Conservation (phyloP, 2,797 vertebrate species). For the Atherinosoma microstoma region DNA sequence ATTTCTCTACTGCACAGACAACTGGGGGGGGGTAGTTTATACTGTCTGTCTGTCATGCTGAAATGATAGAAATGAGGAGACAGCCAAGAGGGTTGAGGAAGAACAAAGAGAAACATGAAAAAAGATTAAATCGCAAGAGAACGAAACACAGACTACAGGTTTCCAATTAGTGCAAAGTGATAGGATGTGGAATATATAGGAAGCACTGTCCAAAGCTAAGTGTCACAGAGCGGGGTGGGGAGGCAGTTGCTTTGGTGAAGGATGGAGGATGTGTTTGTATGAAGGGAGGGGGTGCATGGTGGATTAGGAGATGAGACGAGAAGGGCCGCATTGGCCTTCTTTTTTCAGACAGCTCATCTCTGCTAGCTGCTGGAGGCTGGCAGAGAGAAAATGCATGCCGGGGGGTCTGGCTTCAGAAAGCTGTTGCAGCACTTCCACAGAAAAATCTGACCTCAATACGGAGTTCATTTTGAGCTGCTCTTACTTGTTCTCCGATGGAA, state of each 20-base stretch:
- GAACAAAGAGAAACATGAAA: constrained; percentile 36
- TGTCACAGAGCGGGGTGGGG: constrained; percentile 45
- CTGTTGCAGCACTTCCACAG: constrained; percentile 52
- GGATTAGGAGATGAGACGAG: constrained; percentile 73
- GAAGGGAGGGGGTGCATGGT: not conserved
- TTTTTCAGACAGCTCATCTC: constrained; percentile 64
- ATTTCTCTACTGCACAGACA: constrained; percentile 53
- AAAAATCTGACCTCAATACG: constrained; percentile 59
- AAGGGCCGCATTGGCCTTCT: constrained; percentile 39
- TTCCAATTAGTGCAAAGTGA: constrained; percentile 70
- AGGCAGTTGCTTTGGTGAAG: not conserved
- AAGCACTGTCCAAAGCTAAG: constrained; percentile 54
- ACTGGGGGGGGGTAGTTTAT: constrained; percentile 29
- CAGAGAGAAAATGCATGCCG: constrained; percentile 56
- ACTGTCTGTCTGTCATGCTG: constrained; percentile 26
- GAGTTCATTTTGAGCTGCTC: constrained; percentile 32
- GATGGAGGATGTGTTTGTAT: not conserved
- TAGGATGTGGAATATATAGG: constrained; percentile 57
- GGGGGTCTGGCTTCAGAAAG: constrained; percentile 65
- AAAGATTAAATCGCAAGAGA: constrained; percentile 27
- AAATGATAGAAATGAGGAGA: constrained; percentile 24
- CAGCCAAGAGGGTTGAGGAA: constrained; percentile 1
- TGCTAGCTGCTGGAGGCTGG: constrained; percentile 68
- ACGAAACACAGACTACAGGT: constrained; percentile 46
- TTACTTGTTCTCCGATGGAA: constrained; percentile 2